Evolutionary conservation across 2,888 invertebrate genomes (phyloP).

Genomic region (Drosophila pseudotalamancana): DNA sequence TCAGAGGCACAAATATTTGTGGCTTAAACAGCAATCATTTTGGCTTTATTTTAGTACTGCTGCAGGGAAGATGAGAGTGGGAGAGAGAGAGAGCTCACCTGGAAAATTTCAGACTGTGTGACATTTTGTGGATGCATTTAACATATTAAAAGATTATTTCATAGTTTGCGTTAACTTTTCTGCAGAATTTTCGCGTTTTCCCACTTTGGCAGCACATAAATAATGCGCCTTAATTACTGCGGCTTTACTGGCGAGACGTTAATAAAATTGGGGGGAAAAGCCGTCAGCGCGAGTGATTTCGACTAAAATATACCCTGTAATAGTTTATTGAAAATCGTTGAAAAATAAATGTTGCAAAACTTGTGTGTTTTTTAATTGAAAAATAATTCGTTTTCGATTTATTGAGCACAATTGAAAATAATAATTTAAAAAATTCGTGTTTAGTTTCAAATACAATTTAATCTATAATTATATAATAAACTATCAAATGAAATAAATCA

Average conservation of each 20-base stretch:
- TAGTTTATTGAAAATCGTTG: neutral
- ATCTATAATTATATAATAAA: too few relatives aligned
- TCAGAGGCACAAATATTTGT: slow-evolving; percentile 9
- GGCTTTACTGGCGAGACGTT: slow-evolving; percentile 36
- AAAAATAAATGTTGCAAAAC: too few relatives aligned
- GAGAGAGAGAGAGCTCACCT: slow-evolving; percentile 10
- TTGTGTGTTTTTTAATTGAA: too few relatives aligned
- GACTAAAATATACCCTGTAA: slow-evolving; percentile 10
- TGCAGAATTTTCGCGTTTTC: slow-evolving; percentile 47
- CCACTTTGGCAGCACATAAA: slow-evolving; percentile 41
- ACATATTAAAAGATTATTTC: slow-evolving; percentile 20
- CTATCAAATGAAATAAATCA: neutral
- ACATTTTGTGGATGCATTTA: slow-evolving; percentile 26
- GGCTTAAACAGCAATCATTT: slow-evolving; percentile 7
- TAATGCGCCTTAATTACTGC: slow-evolving; percentile 75
- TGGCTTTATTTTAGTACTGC: slow-evolving; percentile 12
- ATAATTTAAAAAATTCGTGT: too few relatives aligned
- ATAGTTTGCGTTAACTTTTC: slow-evolving; percentile 26
- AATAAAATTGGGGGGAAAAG: slow-evolving; percentile 7
- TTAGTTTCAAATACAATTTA: too few relatives aligned
- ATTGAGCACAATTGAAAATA: too few relatives aligned
- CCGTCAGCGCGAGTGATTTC: neutral
- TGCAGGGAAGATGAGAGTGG: too few relatives aligned
- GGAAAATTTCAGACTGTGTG: slow-evolving; percentile 22
- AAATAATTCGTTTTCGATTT: too few relatives aligned